Conservation (phyloP, 2,113 vertebrate genomes). For the Neoarius graeffei region DNA sequence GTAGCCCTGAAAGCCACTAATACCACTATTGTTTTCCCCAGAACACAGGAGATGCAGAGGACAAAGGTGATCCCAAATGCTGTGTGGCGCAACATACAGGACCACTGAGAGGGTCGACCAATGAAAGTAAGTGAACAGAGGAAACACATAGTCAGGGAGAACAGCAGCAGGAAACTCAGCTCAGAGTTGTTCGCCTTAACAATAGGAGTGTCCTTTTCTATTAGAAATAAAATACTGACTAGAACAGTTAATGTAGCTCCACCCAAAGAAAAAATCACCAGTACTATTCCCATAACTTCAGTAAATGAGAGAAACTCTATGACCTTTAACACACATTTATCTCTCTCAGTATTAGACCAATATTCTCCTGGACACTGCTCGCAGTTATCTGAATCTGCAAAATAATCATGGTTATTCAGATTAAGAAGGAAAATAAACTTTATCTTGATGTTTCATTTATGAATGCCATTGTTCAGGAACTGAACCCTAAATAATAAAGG, state of each 20-base stretch:
- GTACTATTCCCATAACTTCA: conserved; percentile 67
- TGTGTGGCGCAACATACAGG: conserved; percentile 72
- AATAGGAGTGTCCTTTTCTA: conserved; percentile 66
- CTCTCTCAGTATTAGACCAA: conserved; percentile 68
- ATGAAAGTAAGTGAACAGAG: conserved; percentile 73
- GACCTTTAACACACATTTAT: conserved; percentile 64
- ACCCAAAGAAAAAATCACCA: conserved; percentile 66
- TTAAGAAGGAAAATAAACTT: conserved; percentile 2
- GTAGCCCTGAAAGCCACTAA: conserved; percentile 68
- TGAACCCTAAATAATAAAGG: conserved; percentile 52
- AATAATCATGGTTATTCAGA: conserved; percentile 44
- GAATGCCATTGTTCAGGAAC: conserved; percentile 32
- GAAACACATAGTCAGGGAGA: conserved; percentile 70
- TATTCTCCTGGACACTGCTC: conserved; percentile 69
- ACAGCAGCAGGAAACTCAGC: conserved; percentile 72
- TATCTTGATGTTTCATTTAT: not conserved
- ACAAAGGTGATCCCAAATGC: conserved; percentile 65
- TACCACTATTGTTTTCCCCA: conserved; percentile 56
- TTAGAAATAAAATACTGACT: conserved; percentile 59
- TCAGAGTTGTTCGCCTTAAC: conserved; percentile 74
- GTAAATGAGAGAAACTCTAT: conserved; percentile 67
- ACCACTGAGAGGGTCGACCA: conserved; percentile 67
- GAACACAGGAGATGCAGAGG: conserved; percentile 11
- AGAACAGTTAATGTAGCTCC: conserved; percentile 61
- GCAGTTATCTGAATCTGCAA: conserved; percentile 75